phyloP scores from a whole-genome alignment of 2,113 vertebrate genomes.

The Dipodomys spectabilis region DNA sequence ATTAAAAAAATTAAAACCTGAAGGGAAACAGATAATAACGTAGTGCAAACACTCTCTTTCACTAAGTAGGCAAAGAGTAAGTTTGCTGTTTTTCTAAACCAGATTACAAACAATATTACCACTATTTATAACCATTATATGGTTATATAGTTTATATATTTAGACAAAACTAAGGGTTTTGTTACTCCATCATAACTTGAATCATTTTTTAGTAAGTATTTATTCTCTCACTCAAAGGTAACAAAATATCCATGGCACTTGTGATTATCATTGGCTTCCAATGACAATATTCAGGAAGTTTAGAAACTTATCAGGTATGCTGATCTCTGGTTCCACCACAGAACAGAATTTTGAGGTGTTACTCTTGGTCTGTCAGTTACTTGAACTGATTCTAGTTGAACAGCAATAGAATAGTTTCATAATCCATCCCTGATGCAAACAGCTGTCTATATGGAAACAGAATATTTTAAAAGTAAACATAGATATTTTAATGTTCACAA shows the following conservation, averaged over 20 bases:
- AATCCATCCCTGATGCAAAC: neutral
- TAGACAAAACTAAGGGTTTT: neutral
- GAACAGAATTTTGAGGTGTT: constrained; percentile 34
- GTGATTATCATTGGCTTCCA: neutral
- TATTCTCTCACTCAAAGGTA: neutral
- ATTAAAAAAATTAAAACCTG: constrained; percentile 20
- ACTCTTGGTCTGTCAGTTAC: neutral
- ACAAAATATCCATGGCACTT: constrained; percentile 3
- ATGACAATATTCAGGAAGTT: neutral
- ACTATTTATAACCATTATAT: neutral
- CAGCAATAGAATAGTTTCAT: neutral
- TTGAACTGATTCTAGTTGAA: neutral
- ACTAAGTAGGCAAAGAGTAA: neutral
- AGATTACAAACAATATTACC: neutral
- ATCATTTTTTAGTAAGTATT: neutral
- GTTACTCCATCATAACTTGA: neutral
- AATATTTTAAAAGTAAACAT: constrained; percentile 4
- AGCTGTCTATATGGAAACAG: neutral
- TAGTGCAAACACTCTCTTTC: neutral
- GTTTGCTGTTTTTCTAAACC: neutral
- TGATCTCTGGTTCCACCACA: neutral
- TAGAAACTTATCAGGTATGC: neutral
- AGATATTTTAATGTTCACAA: neutral
- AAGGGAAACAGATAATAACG: neutral
- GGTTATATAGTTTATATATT: neutral